Evolutionary conservation across 2,888 invertebrate species (phyloP).

Genomic region (Dioctria linearis): DNA sequence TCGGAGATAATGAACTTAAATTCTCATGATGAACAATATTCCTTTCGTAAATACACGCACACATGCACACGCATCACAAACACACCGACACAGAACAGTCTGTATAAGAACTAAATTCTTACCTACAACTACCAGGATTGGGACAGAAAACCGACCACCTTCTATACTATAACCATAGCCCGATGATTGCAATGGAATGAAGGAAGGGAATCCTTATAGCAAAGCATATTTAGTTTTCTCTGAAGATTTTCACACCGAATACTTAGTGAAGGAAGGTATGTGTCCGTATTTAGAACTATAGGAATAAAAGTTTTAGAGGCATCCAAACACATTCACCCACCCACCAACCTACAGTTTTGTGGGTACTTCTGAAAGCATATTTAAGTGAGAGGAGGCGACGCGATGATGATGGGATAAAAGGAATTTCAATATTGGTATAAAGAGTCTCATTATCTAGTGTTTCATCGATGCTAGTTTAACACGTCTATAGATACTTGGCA

Average conservation of each 20-base stretch:
- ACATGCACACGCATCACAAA: neutral
- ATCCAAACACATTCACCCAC: neutral
- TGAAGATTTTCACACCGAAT: constrained; percentile 54
- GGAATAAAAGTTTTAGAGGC: constrained; percentile 35
- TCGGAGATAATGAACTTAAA: constrained; percentile 63
- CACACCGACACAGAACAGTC: neutral
- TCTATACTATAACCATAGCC: neutral
- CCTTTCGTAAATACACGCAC: constrained; percentile 37
- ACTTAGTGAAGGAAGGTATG: constrained; percentile 33
- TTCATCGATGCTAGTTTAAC: constrained; percentile 53
- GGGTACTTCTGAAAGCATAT: constrained; percentile 24
- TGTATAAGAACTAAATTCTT: neutral
- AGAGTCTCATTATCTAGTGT: constrained; percentile 49
- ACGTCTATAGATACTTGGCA: constrained; percentile 36
- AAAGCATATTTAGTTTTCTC: constrained; percentile 55
- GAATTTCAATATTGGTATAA: constrained; percentile 56
- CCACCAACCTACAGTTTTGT: neutral
- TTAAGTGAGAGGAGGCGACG: neutral
- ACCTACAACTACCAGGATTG: constrained; percentile 19
- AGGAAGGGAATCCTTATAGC: constrained; percentile 34
- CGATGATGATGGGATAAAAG: constrained; percentile 51
- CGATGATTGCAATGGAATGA: constrained; percentile 30
- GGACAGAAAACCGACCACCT: constrained; percentile 39
- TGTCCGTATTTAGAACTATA: constrained; percentile 32
- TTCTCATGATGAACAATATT: constrained; percentile 57